Conservation (phyloP, 2,888 invertebrate species). For the Aelia acuminata region DNA sequence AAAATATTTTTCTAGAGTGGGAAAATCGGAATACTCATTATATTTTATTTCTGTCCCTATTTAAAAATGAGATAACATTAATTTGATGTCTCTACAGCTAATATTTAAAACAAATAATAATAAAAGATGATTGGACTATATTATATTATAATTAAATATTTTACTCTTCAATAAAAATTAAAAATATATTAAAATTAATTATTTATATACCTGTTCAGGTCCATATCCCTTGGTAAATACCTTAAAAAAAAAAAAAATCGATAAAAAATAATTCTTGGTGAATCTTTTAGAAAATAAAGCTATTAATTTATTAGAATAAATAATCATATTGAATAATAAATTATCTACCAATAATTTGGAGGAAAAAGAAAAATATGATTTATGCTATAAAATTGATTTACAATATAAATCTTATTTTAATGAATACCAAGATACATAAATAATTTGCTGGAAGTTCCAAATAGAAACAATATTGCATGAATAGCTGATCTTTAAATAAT, state of each 20-base stretch:
- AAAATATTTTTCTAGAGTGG: too few relatives aligned
- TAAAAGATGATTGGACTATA: neutral
- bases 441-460: too few relatives aligned
- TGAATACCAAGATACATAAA: neutral
- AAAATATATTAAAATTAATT: constrained; percentile 8
- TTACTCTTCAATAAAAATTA: neutral
- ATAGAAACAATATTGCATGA: neutral
- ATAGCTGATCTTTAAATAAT: neutral
- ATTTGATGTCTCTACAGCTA: too few relatives aligned
- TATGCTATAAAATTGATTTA: neutral
- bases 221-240: constrained; percentile 46
- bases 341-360: neutral
- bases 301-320: neutral
- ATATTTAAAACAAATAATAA: neutral
- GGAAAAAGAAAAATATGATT: neutral
- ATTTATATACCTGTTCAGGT: constrained; percentile 31
- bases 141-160: neutral
- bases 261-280: neutral
- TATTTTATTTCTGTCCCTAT: too few relatives aligned
- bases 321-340: neutral
- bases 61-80: neutral
- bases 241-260: constrained; percentile 20
- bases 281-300: neutral
- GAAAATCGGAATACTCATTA: too few relatives aligned
- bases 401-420: neutral